Base-by-base conservation (phyloP, 2,113 vertebrate species). In the Aptenodytes forsteri region DNA sequence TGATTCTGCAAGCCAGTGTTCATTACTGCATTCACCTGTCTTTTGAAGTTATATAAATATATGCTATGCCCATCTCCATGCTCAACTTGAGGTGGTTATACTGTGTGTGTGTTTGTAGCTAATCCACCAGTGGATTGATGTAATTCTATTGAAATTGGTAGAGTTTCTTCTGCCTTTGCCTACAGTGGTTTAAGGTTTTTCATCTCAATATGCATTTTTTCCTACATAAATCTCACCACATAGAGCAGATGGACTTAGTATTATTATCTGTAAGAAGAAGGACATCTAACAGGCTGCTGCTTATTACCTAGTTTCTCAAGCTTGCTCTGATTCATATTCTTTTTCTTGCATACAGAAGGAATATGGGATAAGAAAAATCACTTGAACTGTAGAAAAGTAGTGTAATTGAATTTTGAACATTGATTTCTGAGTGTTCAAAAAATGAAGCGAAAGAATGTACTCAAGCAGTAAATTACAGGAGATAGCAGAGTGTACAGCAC, bases 341-440 rank as follows among this genome's bases (percentile, higher is more conserved):
- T 72, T 91, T 88, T 65, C 30, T 79, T 86, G 25, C 62, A 18
- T 72, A 36, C 52, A 61, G 73, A 81, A 88, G 27, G 36, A 77
- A 50, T 69, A 58, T 9, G 7, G 69, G 50, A 12, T 86, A 86
- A 91, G 87, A 82, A 84, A 91, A 70, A 70, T 40, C 25, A 83
- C 49, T 88, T 69, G 34, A 95, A 64, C 61, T 92, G 55, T 71
- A 67, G 64, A 69, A 66, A 89, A 84, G 64, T 44, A 55, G 29
- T 26, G 13, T 89, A 90, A 83, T 66, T 88, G 67, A 90, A 92
- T 97, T 80, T 96, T 72, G 30, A 87, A 71, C 55, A 42, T 46
- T 86, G 58, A 65, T 76, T 93, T 90, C 49, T 62, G 49, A 69
- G 22, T 69, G 50, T 59, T 59, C 32, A 67, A 58, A 94, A 94